Evolutionary conservation across 2,113 vertebrate species (phyloP).

Genomic region (Gadus macrocephalus): DNA sequence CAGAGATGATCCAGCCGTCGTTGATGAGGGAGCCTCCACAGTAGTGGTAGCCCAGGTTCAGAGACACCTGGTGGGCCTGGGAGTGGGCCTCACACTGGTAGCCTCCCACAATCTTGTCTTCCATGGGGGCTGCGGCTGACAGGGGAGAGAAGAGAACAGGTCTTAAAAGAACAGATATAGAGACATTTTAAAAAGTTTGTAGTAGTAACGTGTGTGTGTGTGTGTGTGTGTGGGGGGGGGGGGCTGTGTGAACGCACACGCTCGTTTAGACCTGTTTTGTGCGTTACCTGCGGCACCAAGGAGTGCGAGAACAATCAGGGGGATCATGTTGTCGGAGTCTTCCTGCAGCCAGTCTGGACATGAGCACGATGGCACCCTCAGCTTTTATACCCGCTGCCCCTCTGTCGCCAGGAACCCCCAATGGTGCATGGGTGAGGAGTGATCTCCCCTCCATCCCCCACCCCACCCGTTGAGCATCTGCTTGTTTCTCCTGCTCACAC

Average conservation of each 20-base stretch:
- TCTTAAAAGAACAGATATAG: background rate
- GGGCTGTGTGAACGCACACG: background rate
- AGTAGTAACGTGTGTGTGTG: background rate
- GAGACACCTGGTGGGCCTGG: constrained; percentile 62
- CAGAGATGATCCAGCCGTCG: constrained; percentile 68
- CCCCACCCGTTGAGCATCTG: background rate
- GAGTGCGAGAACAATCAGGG: constrained; percentile 53
- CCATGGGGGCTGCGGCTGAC: constrained; percentile 58
- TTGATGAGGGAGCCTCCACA: constrained; percentile 68
- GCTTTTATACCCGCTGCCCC: constrained; percentile 54
- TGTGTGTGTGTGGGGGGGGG: background rate
- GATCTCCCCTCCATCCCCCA: background rate
- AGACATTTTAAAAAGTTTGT: background rate
- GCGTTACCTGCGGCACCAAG: constrained; percentile 66
- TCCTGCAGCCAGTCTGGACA: constrained; percentile 37
- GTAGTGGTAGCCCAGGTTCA: constrained; percentile 69
- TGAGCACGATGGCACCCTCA: constrained; percentile 6
- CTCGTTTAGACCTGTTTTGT: background rate
- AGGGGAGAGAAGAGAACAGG: background rate
- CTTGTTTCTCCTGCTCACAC: background rate
- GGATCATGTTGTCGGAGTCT: constrained; percentile 57
- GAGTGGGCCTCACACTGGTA: constrained; percentile 52
- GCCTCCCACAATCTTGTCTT: constrained; percentile 69
- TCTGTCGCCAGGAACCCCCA: background rate
- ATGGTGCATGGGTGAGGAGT: too few species aligned